phyloP scores from a whole-genome alignment of 2,797 vertebrate genomes.

The Silurus aristotelis region DNA sequence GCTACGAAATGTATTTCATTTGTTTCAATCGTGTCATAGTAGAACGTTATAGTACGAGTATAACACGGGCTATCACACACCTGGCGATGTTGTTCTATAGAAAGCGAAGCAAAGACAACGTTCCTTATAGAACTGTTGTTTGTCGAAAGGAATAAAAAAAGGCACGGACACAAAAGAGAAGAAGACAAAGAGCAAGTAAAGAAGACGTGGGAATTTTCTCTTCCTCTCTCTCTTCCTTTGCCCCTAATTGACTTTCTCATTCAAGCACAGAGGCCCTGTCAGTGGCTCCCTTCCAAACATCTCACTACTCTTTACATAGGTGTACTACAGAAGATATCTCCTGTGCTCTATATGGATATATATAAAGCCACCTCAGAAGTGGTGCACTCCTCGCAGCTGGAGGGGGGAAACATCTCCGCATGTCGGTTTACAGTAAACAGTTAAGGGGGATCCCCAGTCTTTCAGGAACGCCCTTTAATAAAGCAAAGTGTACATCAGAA shows the following conservation, averaged over 20 bases:
- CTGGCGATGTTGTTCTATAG: neutral
- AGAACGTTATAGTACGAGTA: neutral
- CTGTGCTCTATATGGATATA: neutral
- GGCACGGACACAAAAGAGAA: slow-evolving; percentile 35
- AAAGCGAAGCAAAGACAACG: neutral
- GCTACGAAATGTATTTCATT: neutral
- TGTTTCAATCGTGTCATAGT: neutral
- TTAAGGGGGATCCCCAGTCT: slow-evolving; percentile 59
- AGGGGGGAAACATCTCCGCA: slow-evolving; percentile 37
- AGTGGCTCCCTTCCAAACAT: slow-evolving; percentile 23
- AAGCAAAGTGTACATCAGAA: slow-evolving; percentile 24
- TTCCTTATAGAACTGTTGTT: slow-evolving; percentile 26
- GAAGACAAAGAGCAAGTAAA: slow-evolving; percentile 36
- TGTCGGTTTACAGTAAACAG: slow-evolving; percentile 68
- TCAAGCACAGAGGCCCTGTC: slow-evolving; percentile 40
- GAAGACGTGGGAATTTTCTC: slow-evolving; percentile 41
- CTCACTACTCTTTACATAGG: slow-evolving; percentile 4
- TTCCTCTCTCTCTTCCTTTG: slow-evolving; percentile 32
- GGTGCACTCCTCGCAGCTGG: slow-evolving; percentile 51
- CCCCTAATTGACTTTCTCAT: slow-evolving; percentile 62
- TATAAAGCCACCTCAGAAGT: neutral
- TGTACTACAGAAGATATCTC: neutral
- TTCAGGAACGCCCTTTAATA: slow-evolving; percentile 48
- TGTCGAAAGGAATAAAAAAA: slow-evolving; percentile 27
- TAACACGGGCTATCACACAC: neutral